phyloP scores from a whole-genome alignment of 2,797 vertebrate species.

The Heliangelus exortis region DNA sequence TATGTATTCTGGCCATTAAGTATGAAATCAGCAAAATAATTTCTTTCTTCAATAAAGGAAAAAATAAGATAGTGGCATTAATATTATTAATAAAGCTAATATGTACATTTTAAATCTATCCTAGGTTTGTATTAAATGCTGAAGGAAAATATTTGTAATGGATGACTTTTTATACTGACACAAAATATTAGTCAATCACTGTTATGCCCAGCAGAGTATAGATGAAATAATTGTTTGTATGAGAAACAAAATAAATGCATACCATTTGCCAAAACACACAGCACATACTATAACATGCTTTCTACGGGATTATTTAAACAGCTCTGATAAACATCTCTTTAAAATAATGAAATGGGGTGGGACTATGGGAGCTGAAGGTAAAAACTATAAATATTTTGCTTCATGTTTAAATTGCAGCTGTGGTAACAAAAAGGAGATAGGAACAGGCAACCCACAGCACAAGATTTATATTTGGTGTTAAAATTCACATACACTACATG shows the following conservation, averaged over 20 bases:
- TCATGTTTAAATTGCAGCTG: not conserved
- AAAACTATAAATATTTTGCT: not conserved
- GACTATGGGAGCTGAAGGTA: not conserved
- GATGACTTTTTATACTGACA: conserved; percentile 14
- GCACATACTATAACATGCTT: not conserved
- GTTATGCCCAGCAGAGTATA: not conserved
- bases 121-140: conserved; percentile 15
- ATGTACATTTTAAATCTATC: not conserved
- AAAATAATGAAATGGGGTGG: not conserved
- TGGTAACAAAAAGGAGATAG: not conserved
- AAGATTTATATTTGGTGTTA: not conserved
- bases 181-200: not conserved
- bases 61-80: not conserved
- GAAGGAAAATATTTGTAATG: conserved; percentile 13
- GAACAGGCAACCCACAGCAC: not conserved
- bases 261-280: conserved; percentile 25
- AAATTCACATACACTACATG: not conserved
- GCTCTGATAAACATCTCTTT: not conserved
- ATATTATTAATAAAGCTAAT: conserved; percentile 26
- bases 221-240: not conserved
- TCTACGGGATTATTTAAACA: not conserved
- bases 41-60: not conserved
- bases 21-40: conserved; percentile 33
- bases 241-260: not conserved
- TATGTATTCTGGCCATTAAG: conserved; percentile 2